Evolutionary conservation across 2,888 invertebrate species (phyloP).

Genomic region (Pseudoips prasinana): DNA sequence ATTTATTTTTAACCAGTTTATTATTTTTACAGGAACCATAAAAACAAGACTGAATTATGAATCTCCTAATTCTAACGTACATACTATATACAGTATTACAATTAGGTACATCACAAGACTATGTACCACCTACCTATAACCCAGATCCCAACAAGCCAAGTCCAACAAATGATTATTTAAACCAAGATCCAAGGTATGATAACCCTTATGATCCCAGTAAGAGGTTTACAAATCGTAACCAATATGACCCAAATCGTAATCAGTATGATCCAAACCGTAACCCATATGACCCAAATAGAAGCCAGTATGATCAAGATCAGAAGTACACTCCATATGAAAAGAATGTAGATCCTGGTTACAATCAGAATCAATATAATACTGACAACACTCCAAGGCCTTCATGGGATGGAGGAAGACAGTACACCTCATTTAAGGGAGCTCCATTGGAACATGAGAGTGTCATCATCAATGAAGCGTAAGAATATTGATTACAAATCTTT

Average conservation of each 20-base stretch:
- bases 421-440: conserved; percentile 49
- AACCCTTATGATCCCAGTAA: conserved; percentile 65
- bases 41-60: conserved; percentile 68
- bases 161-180: conserved; percentile 63
- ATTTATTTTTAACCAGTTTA: no score
- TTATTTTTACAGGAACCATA: conserved; percentile 46
- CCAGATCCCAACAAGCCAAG: conserved; percentile 51
- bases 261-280: conserved; percentile 21
- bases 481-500: conserved; percentile 30
- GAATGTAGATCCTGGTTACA: conserved; percentile 39
- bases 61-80: conserved; percentile 52
- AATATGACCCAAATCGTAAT: conserved; percentile 15
- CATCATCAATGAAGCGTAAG: conserved; percentile 82
- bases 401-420: conserved; percentile 58
- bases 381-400: conserved; percentile 55
- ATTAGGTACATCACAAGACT: conserved; percentile 59
- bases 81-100: conserved; percentile 47
- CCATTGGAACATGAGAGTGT: conserved; percentile 72
- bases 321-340: conserved; percentile 47
- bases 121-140: conserved; percentile 61
- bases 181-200: conserved; percentile 56
- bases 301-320: conserved; percentile 17
- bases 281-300: conserved; percentile 17
- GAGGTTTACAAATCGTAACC: conserved; percentile 44
- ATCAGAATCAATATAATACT: conserved; percentile 42